Evolutionary conservation across 2,797 vertebrate genomes (phyloP).

Genomic region (Gymnodraco acuticeps): DNA sequence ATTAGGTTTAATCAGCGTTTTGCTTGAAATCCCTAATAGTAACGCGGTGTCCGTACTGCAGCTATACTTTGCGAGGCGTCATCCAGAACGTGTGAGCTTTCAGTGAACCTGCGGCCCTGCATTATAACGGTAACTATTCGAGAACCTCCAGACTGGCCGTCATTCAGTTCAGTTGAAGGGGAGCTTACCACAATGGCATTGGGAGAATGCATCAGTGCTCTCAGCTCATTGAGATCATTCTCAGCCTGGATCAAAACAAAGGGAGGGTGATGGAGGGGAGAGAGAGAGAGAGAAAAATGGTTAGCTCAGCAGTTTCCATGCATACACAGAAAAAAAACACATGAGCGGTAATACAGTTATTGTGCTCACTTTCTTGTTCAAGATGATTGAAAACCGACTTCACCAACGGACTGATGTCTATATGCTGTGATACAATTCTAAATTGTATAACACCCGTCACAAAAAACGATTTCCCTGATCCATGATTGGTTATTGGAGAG

Average conservation of each 20-base stretch:
- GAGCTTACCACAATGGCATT: conserved; percentile 98
- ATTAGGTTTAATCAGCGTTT: neutral
- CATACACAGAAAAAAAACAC: conserved; percentile 33
- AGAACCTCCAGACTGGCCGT: conserved; percentile 59
- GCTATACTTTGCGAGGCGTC: neutral
- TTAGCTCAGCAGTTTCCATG: conserved; percentile 82
- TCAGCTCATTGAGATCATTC: conserved; percentile 99
- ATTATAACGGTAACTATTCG: conserved; percentile 55
- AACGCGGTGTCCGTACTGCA: neutral
- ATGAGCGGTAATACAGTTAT: conserved; percentile 30
- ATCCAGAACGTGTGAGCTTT: conserved; percentile 48
- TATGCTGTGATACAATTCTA: neutral
- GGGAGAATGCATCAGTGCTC: conserved; percentile 99
- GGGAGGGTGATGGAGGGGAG: conserved; percentile 64
- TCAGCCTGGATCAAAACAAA: conserved; percentile 92
- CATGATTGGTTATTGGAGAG: neutral
- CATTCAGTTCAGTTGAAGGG: conserved; percentile 64
- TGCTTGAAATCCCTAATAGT: conserved; percentile 2
- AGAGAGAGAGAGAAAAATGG: conserved; percentile 81
- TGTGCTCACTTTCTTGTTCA: conserved; percentile 6
- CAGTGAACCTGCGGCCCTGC: conserved; percentile 11
- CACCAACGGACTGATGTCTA: neutral
- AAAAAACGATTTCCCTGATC: neutral
- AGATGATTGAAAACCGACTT: neutral
- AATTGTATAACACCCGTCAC: neutral